A percentile compares a stretch with the other conserved stretches of the same genome.
Evolutionary conservation across 2,113 vertebrate species (phyloP).

Genomic region (Tringa solitaria): DNA sequence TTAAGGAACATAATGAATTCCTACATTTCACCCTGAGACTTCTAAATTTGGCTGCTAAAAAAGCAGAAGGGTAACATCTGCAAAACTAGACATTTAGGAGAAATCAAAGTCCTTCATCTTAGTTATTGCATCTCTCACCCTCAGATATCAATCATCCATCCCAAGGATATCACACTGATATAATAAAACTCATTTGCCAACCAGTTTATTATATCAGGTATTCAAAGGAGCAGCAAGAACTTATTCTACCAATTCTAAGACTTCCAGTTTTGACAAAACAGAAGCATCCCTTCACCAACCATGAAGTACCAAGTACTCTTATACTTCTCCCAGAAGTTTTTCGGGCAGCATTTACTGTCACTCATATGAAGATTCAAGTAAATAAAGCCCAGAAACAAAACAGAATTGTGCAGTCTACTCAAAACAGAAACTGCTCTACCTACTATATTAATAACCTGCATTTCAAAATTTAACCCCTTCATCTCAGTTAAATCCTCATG

Average conservation of each 20-base stretch:
- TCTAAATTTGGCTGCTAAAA: background rate
- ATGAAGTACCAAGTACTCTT: background rate
- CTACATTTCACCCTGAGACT: background rate
- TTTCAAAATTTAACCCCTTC: background rate
- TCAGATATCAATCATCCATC: background rate
- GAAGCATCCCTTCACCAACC: background rate
- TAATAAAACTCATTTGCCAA: background rate
- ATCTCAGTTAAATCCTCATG: background rate
- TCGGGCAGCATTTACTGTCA: background rate
- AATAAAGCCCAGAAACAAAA: background rate
- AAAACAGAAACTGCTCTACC: background rate
- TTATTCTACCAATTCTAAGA: background rate
- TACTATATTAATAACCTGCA: background rate
- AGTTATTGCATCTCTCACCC: background rate
- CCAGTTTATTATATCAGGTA: background rate
- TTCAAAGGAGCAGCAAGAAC: background rate
- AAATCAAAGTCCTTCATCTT: background rate
- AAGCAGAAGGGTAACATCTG: background rate
- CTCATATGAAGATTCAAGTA: background rate
- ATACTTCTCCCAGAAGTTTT: background rate
- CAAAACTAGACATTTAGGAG: background rate
- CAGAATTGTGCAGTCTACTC: background rate
- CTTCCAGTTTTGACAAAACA: background rate
- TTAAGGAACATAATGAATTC: background rate
- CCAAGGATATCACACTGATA: background rate